phyloP scores from a whole-genome alignment of 2,888 invertebrate species.

The Drosophila multiciliata region DNA sequence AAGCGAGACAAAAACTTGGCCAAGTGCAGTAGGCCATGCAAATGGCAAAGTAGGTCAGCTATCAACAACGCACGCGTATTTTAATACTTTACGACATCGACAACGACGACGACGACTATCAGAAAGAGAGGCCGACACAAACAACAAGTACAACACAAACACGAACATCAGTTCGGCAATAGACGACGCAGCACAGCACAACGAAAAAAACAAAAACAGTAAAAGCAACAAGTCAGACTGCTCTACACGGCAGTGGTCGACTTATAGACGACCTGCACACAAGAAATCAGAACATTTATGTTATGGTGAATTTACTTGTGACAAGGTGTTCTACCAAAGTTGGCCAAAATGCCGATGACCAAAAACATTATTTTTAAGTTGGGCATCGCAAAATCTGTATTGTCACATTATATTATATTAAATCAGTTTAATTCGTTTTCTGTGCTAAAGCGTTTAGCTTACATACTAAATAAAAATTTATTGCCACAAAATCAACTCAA shows the following conservation, averaged over 20 bases:
- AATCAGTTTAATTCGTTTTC: background rate
- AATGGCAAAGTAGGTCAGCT: conserved; percentile 84
- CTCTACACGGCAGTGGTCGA: background rate
- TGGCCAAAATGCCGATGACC: background rate
- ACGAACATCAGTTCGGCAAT: conserved; percentile 32
- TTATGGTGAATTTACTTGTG: background rate
- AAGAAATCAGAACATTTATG: background rate
- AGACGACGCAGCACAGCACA: conserved; percentile 13
- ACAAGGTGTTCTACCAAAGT: background rate
- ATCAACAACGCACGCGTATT: conserved; percentile 61
- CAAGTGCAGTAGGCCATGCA: conserved; percentile 86
- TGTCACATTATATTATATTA: background rate
- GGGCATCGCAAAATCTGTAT: background rate
- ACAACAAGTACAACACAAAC: conserved; percentile 9
- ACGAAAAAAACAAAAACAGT: conserved; percentile 1
- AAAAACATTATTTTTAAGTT: background rate
- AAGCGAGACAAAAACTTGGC: conserved; percentile 84
- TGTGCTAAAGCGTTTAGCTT: background rate
- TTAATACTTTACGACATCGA: conserved; percentile 36
- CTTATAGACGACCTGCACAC: background rate
- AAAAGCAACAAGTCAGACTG: conserved; percentile 4
- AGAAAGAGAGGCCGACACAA: conserved; percentile 37
- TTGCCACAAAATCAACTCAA: background rate
- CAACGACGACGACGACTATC: conserved; percentile 12
- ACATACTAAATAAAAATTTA: background rate